Conservation (phyloP, 2,888 invertebrate genomes). For the Lasius platythorax region DNA sequence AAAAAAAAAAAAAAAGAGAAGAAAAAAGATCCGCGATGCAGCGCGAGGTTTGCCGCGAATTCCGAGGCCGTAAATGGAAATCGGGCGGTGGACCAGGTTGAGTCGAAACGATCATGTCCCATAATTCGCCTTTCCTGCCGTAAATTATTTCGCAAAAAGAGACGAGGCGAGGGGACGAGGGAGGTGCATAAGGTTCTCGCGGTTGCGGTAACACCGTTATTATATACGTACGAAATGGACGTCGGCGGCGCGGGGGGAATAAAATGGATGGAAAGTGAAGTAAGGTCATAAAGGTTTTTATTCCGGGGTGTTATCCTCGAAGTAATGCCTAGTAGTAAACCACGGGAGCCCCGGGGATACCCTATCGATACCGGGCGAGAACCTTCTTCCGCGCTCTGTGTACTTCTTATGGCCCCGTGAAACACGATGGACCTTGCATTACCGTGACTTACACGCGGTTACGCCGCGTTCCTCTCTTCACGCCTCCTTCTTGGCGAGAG, state of each 20-base stretch:
- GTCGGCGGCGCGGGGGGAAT: slow-evolving; percentile 55
- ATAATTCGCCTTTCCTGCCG: slow-evolving; percentile 47
- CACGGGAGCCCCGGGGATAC: slow-evolving; percentile 76
- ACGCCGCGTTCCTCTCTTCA: slow-evolving; percentile 45
- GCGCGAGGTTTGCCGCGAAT: background rate
- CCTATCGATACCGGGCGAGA: slow-evolving; percentile 71
- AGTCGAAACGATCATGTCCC: slow-evolving; percentile 40
- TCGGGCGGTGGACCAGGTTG: slow-evolving; percentile 10
- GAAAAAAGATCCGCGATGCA: background rate
- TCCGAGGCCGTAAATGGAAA: slow-evolving; percentile 33
- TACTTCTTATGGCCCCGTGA: slow-evolving; percentile 59
- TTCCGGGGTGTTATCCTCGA: slow-evolving; percentile 80
- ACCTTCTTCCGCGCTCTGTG: slow-evolving; percentile 59
- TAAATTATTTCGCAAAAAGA: slow-evolving; percentile 53
- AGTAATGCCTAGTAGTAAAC: slow-evolving; percentile 81
- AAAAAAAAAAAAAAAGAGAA: background rate
- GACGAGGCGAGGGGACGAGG: slow-evolving; percentile 3
- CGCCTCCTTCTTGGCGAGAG: slow-evolving; percentile 42
- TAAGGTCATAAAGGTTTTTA: slow-evolving; percentile 83
- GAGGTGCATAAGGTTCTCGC: slow-evolving; percentile 24
- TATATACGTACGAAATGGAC: slow-evolving; percentile 56
- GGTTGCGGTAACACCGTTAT: slow-evolving; percentile 55
- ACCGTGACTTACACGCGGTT: slow-evolving; percentile 71
- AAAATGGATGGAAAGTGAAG: slow-evolving; percentile 77
- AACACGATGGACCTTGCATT: slow-evolving; percentile 71